Evolutionary conservation across 2,888 invertebrate genomes (phyloP), one percentile per base, ranked within the genome.

Genomic region (Caenorhabditis sp.): DNA sequence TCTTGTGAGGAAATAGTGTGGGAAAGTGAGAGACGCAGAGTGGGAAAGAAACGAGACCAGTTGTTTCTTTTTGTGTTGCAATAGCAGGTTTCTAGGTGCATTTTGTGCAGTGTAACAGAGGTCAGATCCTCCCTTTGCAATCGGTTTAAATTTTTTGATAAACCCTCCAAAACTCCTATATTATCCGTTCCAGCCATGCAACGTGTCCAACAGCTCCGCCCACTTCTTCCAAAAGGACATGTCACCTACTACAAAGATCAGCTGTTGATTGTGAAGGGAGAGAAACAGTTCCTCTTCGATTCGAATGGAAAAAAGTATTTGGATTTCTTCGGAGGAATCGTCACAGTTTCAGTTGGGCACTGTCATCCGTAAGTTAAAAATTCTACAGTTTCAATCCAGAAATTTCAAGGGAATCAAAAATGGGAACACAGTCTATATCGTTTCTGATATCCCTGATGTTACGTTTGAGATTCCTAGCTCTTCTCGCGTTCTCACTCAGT

Each of bases 261-360:
- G 24, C 14, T 98, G 54, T 94, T 97, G 8, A 93, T 98, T 0
- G 95, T 95, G 91, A 79, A 76, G 14, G 88, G 89, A 28, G 82
- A 88, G 61, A 73, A 80, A 66, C 89, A 89, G 80, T 89, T 86
- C 66, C 83, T 89, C 35, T 89, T 68, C 35, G 88, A 89, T 68
- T 47, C 72, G n/a, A 79, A 85, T 41, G 86, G 86, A 41, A 86
- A 86, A 72, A 94, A 96, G 89, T 99, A 97, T 93, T 94, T 99
- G 86, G 98, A 99, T 93, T 95, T 98, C 94, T 96, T 97, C 92
- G 98, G 95, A 6, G 98, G 98, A 8, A 98, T 99, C 89, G 97
- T 97, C 19, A 99, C 98, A 0, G 96, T 98, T 68, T 97, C 97
- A 72, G 97, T 98, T 2, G 98, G 98, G 26, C 98, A 98, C 93